Evolutionary conservation across 1,140 invertebrate genomes (phyloP), one percentile per base, ranked within the genome.

Genomic region (Drosophila sturtevanti): DNA sequence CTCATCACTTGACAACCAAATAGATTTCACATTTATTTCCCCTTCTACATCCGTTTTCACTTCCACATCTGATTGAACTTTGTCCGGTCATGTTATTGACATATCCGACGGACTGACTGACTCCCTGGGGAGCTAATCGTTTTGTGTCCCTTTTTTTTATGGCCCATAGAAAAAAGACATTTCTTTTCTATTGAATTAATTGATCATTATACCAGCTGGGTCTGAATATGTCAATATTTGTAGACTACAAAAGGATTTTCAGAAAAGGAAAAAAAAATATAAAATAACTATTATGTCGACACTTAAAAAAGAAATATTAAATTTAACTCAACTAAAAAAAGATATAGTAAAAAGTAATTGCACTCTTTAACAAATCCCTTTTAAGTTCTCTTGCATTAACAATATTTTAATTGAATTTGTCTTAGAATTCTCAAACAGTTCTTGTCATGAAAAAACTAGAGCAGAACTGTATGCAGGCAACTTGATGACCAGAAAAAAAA

Each of bases 1-100:
- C 80, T 82, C 80, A 82, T 82, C 80, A 81, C 81, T 68, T 82
- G 41, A 37, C 63, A 54, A 31, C 59, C n/a, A 38, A 63, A 56
- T 56, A 56, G 54, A 56, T 56, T 56, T 56, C 41, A 34, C 54
- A 11, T 56, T 56, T 24, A 18, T 9, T 24, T 34, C 54, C 54
- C n/a, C 52, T 2, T 14, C 22, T 52, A 21, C 34, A 44, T 10
- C 18, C 27, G n/a, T 10, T 55, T 60, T 38, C 37, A 48, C 48
- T 16, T 48, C 27, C 18, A 16, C 35, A 38, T 55, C 35, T 79
- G 76, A 74, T 69, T 79, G 77, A 79, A 59, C 41, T 74, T 60
- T 62, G 67, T 68, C 72, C 72, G 27, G 24, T 56, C 63, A 24
- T 60, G 58, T 37, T 18, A 66, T 66, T 71, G 68, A 71, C 68